Conservation (phyloP, 1,140 invertebrate species). For the Palaemon carinicauda region DNA sequence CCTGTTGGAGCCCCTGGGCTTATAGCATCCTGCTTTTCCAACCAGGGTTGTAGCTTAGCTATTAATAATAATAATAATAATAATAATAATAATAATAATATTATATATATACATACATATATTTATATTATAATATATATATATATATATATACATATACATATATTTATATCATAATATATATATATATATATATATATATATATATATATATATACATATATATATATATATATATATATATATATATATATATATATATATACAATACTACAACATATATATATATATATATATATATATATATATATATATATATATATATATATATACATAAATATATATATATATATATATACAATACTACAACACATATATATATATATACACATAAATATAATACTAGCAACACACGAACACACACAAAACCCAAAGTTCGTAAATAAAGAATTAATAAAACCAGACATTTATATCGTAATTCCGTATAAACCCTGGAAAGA, state of each 20-base stretch:
- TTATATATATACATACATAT: not conserved
- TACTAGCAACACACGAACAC: not conserved
- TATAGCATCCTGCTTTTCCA: too few relatives aligned
- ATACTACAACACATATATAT: too few relatives aligned
- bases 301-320: not conserved
- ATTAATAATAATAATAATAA: too few relatives aligned
- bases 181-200: not conserved
- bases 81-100: too few relatives aligned
- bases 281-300: not conserved
- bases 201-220: not conserved
- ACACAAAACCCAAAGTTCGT: not conserved
- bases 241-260: not conserved
- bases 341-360: not conserved
- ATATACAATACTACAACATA: too few relatives aligned
- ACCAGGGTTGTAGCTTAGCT: too few relatives aligned
- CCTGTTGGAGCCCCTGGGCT: too few relatives aligned
- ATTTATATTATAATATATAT: not conserved
- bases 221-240: not conserved
- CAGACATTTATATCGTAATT: not conserved
- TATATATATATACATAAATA: not conserved
- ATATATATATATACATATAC: not conserved
- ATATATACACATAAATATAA: not conserved
- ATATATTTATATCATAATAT: not conserved
- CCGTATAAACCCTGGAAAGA: not conserved
- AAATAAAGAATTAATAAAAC: not conserved